Percentiles rank a stretch among this genome's conserved stretches.
These are phyloP conservation scores for Hippocampus guttulatus DNA, from an alignment of 2,113 vertebrate genomes.

Conservation along the genomic window DNA sequence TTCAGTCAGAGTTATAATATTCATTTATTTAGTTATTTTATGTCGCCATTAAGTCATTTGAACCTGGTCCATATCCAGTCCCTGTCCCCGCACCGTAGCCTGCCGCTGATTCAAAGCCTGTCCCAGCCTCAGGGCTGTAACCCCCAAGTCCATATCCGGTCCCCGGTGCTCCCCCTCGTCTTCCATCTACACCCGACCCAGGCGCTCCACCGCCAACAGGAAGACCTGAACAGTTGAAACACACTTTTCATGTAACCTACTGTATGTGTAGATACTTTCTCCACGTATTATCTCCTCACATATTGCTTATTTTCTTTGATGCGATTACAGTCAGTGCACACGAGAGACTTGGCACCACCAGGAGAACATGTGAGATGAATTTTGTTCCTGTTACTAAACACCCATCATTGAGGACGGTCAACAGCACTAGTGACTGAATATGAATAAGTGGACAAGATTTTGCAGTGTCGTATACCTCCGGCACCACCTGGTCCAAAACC, in stretches of 20 bases:
- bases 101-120: conserved; percentile 48
- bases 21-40: not conserved
- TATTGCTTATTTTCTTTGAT: not conserved
- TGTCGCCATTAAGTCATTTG: not conserved
- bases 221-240: conserved; percentile 26
- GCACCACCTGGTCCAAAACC: conserved; percentile 41
- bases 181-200: conserved; percentile 28
- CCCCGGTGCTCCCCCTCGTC: conserved; percentile 32
- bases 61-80: conserved; percentile 63
- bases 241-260: not conserved
- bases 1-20: not conserved
- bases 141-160: conserved; percentile 55
- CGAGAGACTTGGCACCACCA: conserved; percentile 48
- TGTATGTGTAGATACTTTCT: not conserved
- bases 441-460: not conserved
- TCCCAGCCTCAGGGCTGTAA: conserved; percentile 36
- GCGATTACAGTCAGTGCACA: conserved; percentile 34
- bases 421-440: not conserved
- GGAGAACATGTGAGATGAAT: conserved; percentile 38
- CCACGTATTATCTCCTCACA: not conserved
- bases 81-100: conserved; percentile 46
- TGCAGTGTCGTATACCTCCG: conserved; percentile 29
- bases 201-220: conserved; percentile 36
- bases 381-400: not conserved
- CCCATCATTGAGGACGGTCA: not conserved